phyloP scores from a whole-genome alignment of 2,113 vertebrate genomes.

The Ardeotis arabs region DNA sequence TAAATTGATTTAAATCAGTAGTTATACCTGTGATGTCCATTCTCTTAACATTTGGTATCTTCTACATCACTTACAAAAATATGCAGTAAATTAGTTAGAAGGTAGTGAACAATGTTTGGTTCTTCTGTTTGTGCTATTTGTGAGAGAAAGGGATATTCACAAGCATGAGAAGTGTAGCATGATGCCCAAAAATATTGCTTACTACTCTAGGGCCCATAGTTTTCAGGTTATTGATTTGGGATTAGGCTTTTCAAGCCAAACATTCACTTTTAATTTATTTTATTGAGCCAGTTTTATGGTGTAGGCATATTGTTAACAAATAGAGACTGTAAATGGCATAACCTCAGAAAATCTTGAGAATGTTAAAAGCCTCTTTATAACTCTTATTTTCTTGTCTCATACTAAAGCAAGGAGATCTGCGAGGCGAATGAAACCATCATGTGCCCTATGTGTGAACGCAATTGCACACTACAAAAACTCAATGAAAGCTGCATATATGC shows the following conservation, averaged over 20 bases:
- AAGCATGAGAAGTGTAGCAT: not conserved
- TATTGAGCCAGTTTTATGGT: not conserved
- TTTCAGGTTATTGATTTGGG: not conserved
- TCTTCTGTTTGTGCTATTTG: not conserved
- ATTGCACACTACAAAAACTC: constrained; percentile 88
- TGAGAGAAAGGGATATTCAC: not conserved
- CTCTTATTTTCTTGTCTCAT: not conserved
- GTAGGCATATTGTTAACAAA: not conserved
- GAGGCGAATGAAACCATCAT: constrained; percentile 93
- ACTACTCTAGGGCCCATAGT: not conserved
- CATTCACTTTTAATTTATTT: not conserved
- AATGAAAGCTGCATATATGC: constrained; percentile 97
- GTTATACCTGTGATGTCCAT: not conserved
- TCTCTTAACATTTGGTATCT: not conserved
- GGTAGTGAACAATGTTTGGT: not conserved
- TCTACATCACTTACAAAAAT: not conserved
- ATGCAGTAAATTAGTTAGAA: not conserved
- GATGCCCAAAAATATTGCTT: not conserved
- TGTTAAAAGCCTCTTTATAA: not conserved
- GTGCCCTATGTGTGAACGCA: constrained; percentile 96
- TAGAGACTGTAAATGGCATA: not conserved
- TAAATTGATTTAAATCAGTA: not conserved
- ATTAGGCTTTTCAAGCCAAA: not conserved
- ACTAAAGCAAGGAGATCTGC: constrained; percentile 92
- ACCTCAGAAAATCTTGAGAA: not conserved